phyloP scores from a whole-genome alignment of 2,797 vertebrate species.

The Acanthiza pusilla region DNA sequence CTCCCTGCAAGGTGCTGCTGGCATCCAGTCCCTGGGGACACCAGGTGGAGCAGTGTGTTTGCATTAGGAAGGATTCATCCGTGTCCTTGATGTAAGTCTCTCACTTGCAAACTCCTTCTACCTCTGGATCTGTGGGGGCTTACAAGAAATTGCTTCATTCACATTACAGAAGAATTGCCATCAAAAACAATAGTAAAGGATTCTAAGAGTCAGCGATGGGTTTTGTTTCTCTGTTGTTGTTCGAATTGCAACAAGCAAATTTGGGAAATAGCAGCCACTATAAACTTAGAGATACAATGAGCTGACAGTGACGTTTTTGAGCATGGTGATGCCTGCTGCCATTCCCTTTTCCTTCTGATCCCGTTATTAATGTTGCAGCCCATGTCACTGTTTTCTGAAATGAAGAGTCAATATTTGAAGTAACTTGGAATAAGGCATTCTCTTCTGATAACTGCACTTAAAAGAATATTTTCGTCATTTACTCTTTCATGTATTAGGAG shows the following conservation, averaged over 20 bases:
- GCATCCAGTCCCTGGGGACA: neutral
- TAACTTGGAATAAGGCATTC: neutral
- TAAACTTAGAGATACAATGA: neutral
- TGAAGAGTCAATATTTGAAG: neutral
- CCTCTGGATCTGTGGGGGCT: neutral
- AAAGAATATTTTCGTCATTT: neutral
- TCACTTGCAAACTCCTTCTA: neutral
- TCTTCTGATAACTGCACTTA: neutral
- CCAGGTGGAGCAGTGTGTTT: neutral
- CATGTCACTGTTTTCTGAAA: neutral
- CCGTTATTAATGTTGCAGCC: neutral
- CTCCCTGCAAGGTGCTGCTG: neutral
- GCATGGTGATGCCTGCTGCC: neutral
- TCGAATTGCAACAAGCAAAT: neutral
- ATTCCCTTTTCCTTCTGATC: neutral
- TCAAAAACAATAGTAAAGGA: neutral
- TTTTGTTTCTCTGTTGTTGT: neutral
- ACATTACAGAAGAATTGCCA: neutral
- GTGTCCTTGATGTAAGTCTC: neutral
- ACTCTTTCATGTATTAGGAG: neutral
- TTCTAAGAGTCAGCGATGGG: neutral
- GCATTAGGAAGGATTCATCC: neutral
- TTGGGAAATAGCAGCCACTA: neutral
- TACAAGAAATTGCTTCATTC: neutral
- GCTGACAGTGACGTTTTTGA: neutral